Percentiles rank a stretch among this genome's conserved stretches.
These are phyloP conservation scores for Zygogramma bicolorata DNA, from an alignment of 2,888 invertebrate genomes.

Conservation along the genomic window DNA sequence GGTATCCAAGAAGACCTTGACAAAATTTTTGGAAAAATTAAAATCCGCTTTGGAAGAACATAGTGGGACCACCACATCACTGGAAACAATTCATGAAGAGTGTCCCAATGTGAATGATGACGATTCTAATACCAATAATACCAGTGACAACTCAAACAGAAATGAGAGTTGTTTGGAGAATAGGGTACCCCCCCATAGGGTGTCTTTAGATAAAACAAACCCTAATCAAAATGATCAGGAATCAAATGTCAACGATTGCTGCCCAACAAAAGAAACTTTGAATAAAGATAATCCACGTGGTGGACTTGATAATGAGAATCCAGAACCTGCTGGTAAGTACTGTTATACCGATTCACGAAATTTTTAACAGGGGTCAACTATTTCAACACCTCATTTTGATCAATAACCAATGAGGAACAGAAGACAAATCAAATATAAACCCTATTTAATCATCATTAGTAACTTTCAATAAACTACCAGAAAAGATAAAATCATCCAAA, in stretches of 20 bases:
- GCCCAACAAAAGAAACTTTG: not conserved
- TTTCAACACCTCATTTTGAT: too few species aligned
- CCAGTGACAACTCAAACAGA: not conserved
- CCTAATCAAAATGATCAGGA: not conserved
- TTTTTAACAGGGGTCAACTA: too few species aligned
- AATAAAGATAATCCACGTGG: not conserved
- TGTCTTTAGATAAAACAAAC: not conserved
- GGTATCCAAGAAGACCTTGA: slow-evolving; percentile 13
- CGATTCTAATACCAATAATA: not conserved
- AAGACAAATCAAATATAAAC: too few species aligned
- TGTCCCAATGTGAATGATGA: too few species aligned
- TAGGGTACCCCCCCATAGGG: not conserved
- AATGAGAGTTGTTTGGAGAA: not conserved
- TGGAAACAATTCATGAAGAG: slow-evolving; percentile 17
- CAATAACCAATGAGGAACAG: too few species aligned
- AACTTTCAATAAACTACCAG: too few species aligned
- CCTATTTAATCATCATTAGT: too few species aligned
- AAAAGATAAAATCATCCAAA: too few species aligned
- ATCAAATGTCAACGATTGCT: not conserved
- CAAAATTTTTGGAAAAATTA: slow-evolving; percentile 21
- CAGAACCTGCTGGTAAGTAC: not conserved
- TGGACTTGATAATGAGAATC: not conserved
- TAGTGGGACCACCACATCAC: not conserved
- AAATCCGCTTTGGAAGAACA: not conserved
- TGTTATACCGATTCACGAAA: too few species aligned